Evolutionary conservation across 1,140 invertebrate genomes (phyloP).

Genomic region (Ips nitidus): DNA sequence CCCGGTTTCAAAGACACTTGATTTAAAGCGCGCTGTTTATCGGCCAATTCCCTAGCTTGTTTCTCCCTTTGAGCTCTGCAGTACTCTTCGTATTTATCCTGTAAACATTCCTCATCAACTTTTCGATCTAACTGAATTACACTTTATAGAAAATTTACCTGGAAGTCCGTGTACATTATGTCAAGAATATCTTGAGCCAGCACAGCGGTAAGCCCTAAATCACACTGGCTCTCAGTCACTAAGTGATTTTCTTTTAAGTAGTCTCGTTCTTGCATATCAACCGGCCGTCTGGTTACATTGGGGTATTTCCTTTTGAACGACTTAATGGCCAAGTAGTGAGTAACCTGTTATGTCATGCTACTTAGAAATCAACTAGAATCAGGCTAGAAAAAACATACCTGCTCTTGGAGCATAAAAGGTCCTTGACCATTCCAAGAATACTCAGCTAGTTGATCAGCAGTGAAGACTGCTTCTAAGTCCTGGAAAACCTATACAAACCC

Average conservation of each 20-base stretch:
- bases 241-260: constrained; percentile 80
- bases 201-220: constrained; percentile 91
- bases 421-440: constrained; percentile 88
- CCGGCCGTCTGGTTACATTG: constrained; percentile 70
- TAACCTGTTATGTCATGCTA: constrained; percentile 57
- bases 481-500: constrained; percentile 39
- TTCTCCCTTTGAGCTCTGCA: constrained; percentile 78
- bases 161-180: constrained; percentile 93
- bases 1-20: constrained; percentile 47
- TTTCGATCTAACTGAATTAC: not conserved
- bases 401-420: constrained; percentile 85
- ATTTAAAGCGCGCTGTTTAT: constrained; percentile 63
- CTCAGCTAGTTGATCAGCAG: constrained; percentile 86
- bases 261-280: constrained; percentile 88
- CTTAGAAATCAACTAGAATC: too few relatives aligned
- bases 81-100: constrained; percentile 91
- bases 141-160: constrained; percentile 47
- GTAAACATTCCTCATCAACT: not conserved
- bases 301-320: constrained; percentile 96
- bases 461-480: constrained; percentile 68
- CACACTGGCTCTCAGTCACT: constrained; percentile 89
- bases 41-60: constrained; percentile 71
- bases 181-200: constrained; percentile 90
- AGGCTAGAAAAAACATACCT: constrained; percentile 48
- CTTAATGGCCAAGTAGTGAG: constrained; percentile 88